A percentile compares a stretch with the other conserved stretches of the same genome.
These are phyloP conservation scores for Corynorhinus townsendii DNA, from an alignment of 2,113 vertebrate genomes.

Conservation along the genomic window DNA sequence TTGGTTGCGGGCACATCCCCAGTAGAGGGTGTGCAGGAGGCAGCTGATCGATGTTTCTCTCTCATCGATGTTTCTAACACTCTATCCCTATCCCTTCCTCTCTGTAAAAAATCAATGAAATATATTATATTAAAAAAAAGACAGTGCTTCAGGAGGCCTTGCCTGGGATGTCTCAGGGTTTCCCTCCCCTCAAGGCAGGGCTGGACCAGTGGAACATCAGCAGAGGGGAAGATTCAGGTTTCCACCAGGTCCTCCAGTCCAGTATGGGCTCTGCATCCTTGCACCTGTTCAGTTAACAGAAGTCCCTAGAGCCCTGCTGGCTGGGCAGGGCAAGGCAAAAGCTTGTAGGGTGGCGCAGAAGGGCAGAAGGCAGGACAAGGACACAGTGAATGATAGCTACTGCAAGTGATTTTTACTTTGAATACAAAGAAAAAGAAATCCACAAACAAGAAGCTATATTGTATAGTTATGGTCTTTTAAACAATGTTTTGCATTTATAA, in stretches of 20 bases:
- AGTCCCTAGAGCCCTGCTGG: not conserved
- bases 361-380: not conserved
- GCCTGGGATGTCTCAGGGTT: not conserved
- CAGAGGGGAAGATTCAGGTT: not conserved
- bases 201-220: not conserved
- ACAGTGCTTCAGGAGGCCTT: not conserved
- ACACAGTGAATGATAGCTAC: not conserved
- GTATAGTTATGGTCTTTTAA: not conserved
- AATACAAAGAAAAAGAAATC: constrained; percentile 66
- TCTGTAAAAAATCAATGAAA: no score
- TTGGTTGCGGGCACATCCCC: no score
- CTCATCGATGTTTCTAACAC: no score
- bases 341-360: fast-evolving
- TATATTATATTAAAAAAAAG: not conserved
- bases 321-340: no score
- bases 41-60: no score
- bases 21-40: no score
- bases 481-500: constrained; percentile 62
- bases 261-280: not conserved
- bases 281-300: not conserved
- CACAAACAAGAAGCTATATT: not conserved
- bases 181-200: not conserved
- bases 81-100: no score
- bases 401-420: constrained; percentile 71
- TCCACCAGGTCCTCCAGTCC: no score